Conservation (phyloP, 2,888 invertebrate species). For the Junonia oenone region DNA sequence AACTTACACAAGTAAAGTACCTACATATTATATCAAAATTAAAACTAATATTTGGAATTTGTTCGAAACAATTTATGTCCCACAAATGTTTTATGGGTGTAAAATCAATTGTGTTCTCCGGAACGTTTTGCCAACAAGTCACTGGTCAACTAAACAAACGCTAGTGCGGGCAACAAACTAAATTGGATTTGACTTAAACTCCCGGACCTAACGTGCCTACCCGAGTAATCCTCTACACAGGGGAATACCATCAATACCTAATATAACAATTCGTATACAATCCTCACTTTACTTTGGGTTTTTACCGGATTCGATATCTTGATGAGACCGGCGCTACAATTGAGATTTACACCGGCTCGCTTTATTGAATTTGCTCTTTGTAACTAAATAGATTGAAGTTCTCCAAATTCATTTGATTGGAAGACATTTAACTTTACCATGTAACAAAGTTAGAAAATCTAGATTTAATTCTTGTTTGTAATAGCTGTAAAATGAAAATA, state of each 20-base stretch:
- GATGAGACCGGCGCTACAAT: slow-evolving; percentile 49
- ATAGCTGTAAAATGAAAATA: too few species aligned
- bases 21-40: too few species aligned
- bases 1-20: too few species aligned
- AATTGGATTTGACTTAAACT: slow-evolving; percentile 9
- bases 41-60: too few species aligned
- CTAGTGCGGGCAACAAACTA: neutral
- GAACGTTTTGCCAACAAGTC: neutral
- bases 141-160: slow-evolving; percentile 1
- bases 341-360: slow-evolving; percentile 50
- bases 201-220: neutral
- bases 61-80: too few species aligned
- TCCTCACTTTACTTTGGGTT: slow-evolving; percentile 39
- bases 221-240: neutral
- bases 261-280: slow-evolving; percentile 16
- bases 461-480: too few species aligned
- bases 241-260: slow-evolving; percentile 6
- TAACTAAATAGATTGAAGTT: neutral
- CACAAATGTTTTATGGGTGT: neutral
- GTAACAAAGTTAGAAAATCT: neutral
- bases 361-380: slow-evolving; percentile 50
- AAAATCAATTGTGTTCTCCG: neutral
- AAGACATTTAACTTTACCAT: neutral
- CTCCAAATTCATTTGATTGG: neutral
- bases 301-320: slow-evolving; percentile 41